Evolutionary conservation across 2,888 invertebrate genomes (phyloP).

Genomic region (Leptinotarsa tumamoca): DNA sequence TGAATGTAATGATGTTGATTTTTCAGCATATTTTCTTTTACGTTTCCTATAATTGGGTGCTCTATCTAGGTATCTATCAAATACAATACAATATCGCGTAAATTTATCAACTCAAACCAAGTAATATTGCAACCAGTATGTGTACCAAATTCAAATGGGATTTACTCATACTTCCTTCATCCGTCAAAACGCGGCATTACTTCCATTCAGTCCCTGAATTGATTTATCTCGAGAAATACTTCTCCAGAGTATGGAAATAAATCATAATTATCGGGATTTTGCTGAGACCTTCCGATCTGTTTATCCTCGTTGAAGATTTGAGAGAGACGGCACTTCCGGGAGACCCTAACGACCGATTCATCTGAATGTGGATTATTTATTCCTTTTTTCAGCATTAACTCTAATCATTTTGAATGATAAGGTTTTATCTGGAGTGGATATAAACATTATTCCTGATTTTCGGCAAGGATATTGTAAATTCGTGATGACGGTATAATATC

Average conservation of each 20-base stretch:
- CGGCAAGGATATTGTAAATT: constrained; percentile 38
- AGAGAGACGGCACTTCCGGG: constrained; percentile 55
- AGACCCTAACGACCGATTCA: constrained; percentile 63
- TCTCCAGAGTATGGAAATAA: constrained; percentile 46
- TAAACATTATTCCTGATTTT: constrained; percentile 63
- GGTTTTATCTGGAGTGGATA: constrained; percentile 61
- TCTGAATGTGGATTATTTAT: constrained; percentile 65
- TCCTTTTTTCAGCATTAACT: constrained; percentile 62
- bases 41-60: too few relatives aligned
- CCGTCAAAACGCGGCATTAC: constrained; percentile 10
- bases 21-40: too few relatives aligned
- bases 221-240: constrained; percentile 45
- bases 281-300: constrained; percentile 49
- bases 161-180: not conserved
- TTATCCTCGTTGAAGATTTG: constrained; percentile 54
- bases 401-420: constrained; percentile 65
- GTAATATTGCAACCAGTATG: too few relatives aligned
- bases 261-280: constrained; percentile 52
- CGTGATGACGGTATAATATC: constrained; percentile 19
- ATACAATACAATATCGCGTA: too few relatives aligned
- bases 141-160: too few relatives aligned
- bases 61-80: too few relatives aligned
- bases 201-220: constrained; percentile 30
- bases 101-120: too few relatives aligned
- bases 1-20: too few relatives aligned